Percentiles rank a stretch among this genome's conserved stretches.
phyloP scores from a whole-genome alignment of 1,140 invertebrate genomes.

The Acyrthosiphon pisum region DNA sequence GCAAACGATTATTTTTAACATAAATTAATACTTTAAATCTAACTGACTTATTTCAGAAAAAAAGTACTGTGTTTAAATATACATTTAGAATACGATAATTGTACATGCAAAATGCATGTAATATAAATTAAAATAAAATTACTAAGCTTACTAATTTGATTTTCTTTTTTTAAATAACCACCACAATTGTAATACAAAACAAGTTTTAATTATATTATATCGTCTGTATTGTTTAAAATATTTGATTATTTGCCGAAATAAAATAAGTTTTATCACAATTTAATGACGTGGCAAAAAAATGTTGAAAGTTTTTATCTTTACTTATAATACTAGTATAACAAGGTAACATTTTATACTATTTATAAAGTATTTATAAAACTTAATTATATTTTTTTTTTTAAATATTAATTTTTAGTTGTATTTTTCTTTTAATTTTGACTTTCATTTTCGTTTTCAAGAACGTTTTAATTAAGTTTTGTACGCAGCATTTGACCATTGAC shows the following conservation, averaged over 20 bases:
- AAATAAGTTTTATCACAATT: neutral
- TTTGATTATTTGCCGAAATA: neutral
- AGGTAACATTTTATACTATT: neutral
- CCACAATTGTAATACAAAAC: neutral
- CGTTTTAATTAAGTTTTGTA: neutral
- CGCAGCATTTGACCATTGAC: neutral
- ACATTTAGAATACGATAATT: neutral
- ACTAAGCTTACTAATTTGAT: neutral
- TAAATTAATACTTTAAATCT: neutral
- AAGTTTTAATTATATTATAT: neutral
- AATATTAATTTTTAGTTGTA: neutral
- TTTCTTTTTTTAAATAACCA: neutral
- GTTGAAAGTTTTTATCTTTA: neutral
- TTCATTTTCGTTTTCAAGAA: neutral
- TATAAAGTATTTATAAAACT: neutral
- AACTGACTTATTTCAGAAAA: neutral
- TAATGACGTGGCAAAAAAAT: neutral
- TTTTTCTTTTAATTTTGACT: neutral
- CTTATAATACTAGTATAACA: neutral
- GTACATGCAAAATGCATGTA: neutral
- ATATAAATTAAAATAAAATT: neutral
- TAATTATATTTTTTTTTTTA: neutral
- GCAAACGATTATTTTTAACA: neutral
- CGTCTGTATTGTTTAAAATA: neutral
- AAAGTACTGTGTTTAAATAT: neutral